These are phyloP conservation scores for Drymonia ruficornis DNA, from an alignment of 2,888 invertebrate species.

Conservation along the genomic window DNA sequence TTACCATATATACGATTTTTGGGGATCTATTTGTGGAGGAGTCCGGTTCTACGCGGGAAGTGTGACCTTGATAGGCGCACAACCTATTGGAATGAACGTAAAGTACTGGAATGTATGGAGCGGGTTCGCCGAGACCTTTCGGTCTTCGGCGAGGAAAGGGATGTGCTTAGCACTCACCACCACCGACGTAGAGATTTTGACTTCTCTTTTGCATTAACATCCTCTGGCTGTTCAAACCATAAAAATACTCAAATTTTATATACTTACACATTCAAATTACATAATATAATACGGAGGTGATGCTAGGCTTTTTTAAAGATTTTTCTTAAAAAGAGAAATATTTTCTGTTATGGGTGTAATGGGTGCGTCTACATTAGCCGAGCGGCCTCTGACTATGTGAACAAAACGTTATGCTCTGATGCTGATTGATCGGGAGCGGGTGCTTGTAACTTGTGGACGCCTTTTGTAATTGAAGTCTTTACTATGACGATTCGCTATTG, in stretches of 20 bases:
- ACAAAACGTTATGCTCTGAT: no score
- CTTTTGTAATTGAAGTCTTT: neutral
- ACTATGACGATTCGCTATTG: neutral
- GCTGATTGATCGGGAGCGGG: no score
- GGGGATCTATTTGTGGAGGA: slow-evolving; percentile 32
- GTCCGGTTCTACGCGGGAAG: slow-evolving; percentile 79
- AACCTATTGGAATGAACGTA: slow-evolving; percentile 60
- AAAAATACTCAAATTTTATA: no score
- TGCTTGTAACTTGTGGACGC: no score
- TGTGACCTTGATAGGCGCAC: slow-evolving; percentile 49
- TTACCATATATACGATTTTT: slow-evolving; percentile 39
- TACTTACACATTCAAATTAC: no score
- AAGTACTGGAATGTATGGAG: slow-evolving; percentile 65
- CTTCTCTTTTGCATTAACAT: slow-evolving; percentile 58
- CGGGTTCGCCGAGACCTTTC: slow-evolving; percentile 53
- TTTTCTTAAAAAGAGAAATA: no score
- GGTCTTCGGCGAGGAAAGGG: slow-evolving; percentile 70
- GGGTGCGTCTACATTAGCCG: no score
- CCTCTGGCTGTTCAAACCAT: no score
- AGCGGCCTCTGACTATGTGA: no score
- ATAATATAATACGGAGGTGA: no score
- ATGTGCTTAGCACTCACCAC: slow-evolving; percentile 70
- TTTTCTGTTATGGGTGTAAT: no score
- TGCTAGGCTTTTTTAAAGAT: no score
- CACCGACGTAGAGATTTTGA: slow-evolving; percentile 78